A percentile compares a stretch with the other conserved stretches of the same genome.
Conservation (phyloP, 2,113 vertebrate genomes). For the Labeo rohita region DNA sequence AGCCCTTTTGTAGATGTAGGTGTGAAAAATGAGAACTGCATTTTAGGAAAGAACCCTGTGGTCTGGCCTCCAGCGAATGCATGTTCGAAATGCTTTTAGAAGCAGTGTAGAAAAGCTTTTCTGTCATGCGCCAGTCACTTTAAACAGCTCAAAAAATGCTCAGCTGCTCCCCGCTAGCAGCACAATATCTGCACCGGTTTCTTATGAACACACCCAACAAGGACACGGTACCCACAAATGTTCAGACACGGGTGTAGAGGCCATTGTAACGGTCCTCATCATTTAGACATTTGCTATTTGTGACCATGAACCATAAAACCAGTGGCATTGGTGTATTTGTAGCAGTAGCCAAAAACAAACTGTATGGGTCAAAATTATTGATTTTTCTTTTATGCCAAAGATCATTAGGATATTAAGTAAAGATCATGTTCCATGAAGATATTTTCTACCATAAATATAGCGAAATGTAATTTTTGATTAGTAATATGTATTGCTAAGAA, state of each 20-base stretch:
- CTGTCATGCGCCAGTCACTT: constrained; percentile 11
- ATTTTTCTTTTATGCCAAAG: no score
- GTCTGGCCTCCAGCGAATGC: not conserved
- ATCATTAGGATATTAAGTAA: no score
- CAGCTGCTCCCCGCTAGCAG: not conserved
- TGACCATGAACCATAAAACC: no score
- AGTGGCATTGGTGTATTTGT: no score
- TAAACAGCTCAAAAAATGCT: not conserved
- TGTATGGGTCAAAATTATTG: no score
- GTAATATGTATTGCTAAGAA: no score
- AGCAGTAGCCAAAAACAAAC: no score
- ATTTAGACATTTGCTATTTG: not conserved
- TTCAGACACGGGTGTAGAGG: not conserved
- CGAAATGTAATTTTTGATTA: no score
- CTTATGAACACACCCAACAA: constrained; percentile 60
- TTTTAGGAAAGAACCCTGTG: not conserved
- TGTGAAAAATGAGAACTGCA: not conserved
- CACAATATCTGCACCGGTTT: constrained; percentile 62
- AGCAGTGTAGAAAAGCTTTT: constrained; percentile 5
- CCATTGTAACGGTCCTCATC: not conserved
- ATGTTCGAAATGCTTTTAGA: not conserved
- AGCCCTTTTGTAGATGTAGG: not conserved
- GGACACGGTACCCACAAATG: not conserved
- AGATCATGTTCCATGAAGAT: no score
- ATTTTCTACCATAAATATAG: no score